phyloP scores from a whole-genome alignment of 2,888 invertebrate species.

The Pocota personata region DNA sequence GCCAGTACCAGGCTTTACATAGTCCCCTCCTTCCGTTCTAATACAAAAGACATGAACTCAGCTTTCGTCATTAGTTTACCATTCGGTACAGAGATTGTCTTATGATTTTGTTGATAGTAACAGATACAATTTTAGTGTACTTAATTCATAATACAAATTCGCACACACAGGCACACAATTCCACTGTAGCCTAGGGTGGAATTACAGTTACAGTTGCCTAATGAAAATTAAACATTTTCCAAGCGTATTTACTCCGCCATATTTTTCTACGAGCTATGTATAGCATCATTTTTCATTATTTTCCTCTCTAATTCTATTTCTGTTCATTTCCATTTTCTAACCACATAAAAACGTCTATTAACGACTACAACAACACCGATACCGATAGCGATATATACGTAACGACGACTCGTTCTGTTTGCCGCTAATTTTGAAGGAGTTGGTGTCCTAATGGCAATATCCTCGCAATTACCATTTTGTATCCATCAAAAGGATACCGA shows the following conservation, averaged over 20 bases:
- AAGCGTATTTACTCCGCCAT: neutral
- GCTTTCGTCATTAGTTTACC: too few relatives aligned
- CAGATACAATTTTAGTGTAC: neutral
- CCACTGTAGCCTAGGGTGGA: too few relatives aligned
- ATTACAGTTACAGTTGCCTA: neutral
- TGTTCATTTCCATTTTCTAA: slow-evolving; percentile 13
- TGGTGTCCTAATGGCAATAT: slow-evolving; percentile 71
- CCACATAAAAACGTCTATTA: slow-evolving; percentile 17
- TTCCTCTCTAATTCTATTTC: neutral
- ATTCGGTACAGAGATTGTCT: too few relatives aligned
- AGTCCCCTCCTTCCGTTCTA: too few relatives aligned
- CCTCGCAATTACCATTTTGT: slow-evolving; percentile 72
- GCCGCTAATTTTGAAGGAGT: slow-evolving; percentile 50
- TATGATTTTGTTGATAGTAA: too few relatives aligned
- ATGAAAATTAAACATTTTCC: neutral
- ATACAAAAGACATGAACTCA: too few relatives aligned
- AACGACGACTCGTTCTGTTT: neutral
- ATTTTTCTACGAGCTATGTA: neutral
- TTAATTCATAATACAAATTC: too few relatives aligned
- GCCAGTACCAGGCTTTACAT: too few relatives aligned
- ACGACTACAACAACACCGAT: neutral
- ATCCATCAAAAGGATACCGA: slow-evolving; percentile 64
- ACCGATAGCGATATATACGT: neutral
- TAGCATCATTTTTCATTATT: neutral
- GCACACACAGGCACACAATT: neutral